Evolutionary conservation across 2,113 vertebrate genomes (phyloP).

Genomic region (Microcebus lehilahytsara): DNA sequence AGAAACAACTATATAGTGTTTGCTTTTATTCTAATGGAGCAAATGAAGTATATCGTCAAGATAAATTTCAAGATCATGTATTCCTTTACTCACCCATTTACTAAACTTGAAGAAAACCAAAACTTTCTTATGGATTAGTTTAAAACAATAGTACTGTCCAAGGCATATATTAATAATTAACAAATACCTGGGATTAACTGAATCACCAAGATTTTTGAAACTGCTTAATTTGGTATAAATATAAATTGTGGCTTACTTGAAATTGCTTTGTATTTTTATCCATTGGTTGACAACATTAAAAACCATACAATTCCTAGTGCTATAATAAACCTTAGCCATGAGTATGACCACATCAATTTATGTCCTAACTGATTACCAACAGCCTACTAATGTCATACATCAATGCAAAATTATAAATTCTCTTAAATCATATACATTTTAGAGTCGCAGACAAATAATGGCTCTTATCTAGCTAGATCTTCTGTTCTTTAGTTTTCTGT

Average conservation of each 20-base stretch:
- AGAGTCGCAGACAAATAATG: background rate
- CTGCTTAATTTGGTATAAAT: background rate
- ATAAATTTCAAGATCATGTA: background rate
- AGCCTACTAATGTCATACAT: background rate
- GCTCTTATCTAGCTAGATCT: background rate
- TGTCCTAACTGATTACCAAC: conserved; percentile 20
- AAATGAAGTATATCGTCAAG: background rate
- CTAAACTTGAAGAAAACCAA: conserved; percentile 10
- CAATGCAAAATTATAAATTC: background rate
- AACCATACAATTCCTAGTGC: background rate
- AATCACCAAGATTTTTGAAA: background rate
- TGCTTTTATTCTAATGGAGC: background rate
- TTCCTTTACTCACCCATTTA: conserved; percentile 25
- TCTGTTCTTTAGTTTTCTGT: background rate
- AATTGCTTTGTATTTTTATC: background rate
- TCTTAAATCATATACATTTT: background rate
- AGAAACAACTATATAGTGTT: background rate
- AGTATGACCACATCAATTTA: background rate
- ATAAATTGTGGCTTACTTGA: background rate
- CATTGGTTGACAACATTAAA: background rate
- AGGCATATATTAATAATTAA: background rate
- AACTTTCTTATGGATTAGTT: background rate
- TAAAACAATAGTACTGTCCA: background rate
- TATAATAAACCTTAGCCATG: background rate
- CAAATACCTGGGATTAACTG: background rate